Evolutionary conservation across 2,888 invertebrate genomes (phyloP), one percentile per base, ranked within the genome.

Genomic region (Volucella inanis): DNA sequence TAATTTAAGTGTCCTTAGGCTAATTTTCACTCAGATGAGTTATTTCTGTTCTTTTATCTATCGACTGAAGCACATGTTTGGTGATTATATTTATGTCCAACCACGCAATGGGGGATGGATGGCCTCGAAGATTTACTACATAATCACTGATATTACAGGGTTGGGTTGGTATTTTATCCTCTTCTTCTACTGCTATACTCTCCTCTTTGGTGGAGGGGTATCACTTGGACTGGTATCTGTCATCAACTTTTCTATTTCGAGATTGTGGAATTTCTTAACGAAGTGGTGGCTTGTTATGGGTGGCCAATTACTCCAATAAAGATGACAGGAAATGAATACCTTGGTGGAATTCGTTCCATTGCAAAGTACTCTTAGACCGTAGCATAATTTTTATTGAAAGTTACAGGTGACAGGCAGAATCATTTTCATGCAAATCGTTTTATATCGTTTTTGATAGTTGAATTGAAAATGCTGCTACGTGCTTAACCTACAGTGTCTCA

Each of bases 1-100:
- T 64, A 70, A 76, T 62, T 76, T 55, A 10, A 45, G 71, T 71
- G 71, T 85, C 84, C 80, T 76, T 65, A 65, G 75, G 83, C 79
- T 15, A 52, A 43, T 65, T 50, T 55, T 38, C 64, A 65, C 4
- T 15, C 12, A 31, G 31, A 31, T 31, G 31, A 31, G 31, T 57
- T 57, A 41, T 57, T 47, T 47, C 15, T 62, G 43, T 39, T 57
- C 14, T 6, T 12, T 52, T 10, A 39, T 15, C 31, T 59, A 9
- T 14, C 14, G 4, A 57, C 15, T 41, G 11, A 1, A 49, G 14
- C 14, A 10, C 15, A 43, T 12, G 31, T 57, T 50, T 71, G 65
- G 62, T 65, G 65, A 72, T 59, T 71, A 61, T 49, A 64, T 70
- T 64, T 70, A 74, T 70, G 74, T 39, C 54, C 41, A 50, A 65